Conservation (phyloP, 2,113 vertebrate genomes). For the Pungitius pungitius region DNA sequence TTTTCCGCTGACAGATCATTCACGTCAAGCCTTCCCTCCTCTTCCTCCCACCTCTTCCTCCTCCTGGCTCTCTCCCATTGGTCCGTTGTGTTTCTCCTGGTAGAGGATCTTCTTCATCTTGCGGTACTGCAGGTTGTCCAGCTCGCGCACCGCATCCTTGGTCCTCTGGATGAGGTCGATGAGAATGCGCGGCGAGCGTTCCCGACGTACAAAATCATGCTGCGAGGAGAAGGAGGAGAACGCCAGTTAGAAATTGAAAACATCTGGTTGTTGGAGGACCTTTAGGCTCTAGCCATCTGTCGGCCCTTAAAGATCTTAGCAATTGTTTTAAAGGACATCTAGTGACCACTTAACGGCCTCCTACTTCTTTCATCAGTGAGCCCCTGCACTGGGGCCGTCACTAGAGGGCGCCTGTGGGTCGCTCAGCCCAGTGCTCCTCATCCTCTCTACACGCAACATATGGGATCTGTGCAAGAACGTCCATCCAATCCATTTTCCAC, state of each 20-base stretch:
- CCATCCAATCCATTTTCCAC: constrained; percentile 41
- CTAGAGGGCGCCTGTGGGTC: constrained; percentile 75
- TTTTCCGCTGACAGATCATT: not conserved
- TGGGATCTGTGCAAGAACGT: constrained; percentile 16
- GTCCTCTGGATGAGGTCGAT: constrained; percentile 97
- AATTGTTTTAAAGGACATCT: not conserved
- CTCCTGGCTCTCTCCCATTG: constrained; percentile 92
- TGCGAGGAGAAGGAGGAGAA: constrained; percentile 56
- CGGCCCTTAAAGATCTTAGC: not conserved
- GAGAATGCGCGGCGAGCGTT: constrained; percentile 88
- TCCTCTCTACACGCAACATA: constrained; percentile 20
- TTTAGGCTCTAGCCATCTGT: not conserved
- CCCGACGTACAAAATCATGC: constrained; percentile 95
- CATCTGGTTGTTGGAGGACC: not conserved
- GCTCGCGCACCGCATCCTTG: constrained; percentile 95
- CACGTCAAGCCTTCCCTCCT: not conserved
- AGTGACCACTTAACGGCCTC: not conserved
- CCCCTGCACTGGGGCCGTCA: constrained; percentile 26
- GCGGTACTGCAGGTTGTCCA: constrained; percentile 97
- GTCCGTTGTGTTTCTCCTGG: constrained; percentile 93
- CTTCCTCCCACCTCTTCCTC: constrained; percentile 87
- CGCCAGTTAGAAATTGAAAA: not conserved
- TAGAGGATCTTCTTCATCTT: constrained; percentile 99
- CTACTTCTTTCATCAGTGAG: not conserved
- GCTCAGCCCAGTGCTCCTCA: constrained; percentile 22